These are phyloP conservation scores for Thereva unica DNA, from an alignment of 2,888 invertebrate genomes.

Conservation along the genomic window DNA sequence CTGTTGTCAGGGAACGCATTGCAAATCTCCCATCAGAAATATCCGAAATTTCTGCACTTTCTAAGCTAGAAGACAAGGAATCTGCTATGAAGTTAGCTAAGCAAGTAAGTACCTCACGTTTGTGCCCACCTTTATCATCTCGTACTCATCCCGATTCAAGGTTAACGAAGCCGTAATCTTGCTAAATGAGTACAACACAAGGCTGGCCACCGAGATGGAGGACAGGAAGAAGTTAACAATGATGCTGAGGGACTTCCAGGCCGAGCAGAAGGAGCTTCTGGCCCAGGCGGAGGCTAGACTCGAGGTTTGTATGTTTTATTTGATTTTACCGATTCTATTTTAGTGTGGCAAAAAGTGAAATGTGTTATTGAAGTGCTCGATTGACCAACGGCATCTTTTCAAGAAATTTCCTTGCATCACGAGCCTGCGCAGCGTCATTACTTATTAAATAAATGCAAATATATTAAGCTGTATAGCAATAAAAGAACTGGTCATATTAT, in stretches of 20 bases:
- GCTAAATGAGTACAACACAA: slow-evolving; percentile 85
- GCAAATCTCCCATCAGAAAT: slow-evolving; percentile 93
- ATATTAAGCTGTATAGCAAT: no score
- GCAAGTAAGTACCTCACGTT: slow-evolving; percentile 63
- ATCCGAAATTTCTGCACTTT: slow-evolving; percentile 84
- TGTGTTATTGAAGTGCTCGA: no score
- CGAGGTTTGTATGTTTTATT: slow-evolving; percentile 65
- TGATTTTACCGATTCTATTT: no score
- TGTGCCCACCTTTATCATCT: neutral
- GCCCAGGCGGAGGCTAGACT: slow-evolving; percentile 84
- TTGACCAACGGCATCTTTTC: no score
- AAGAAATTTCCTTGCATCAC: no score
- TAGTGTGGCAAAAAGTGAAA: no score
- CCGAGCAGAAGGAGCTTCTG: slow-evolving; percentile 82
- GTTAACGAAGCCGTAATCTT: slow-evolving; percentile 82
- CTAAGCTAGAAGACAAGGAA: slow-evolving; percentile 84
- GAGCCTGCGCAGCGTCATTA: no score
- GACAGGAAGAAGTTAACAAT: slow-evolving; percentile 82
- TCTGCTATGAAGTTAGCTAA: slow-evolving; percentile 76
- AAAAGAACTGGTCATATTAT: no score
- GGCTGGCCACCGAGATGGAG: slow-evolving; percentile 86
- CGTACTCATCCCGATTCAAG: slow-evolving; percentile 43
- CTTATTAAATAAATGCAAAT: no score
- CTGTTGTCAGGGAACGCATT: slow-evolving; percentile 87
- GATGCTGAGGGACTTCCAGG: slow-evolving; percentile 86